Percentiles rank a stretch among this genome's conserved stretches.
phyloP scores from a whole-genome alignment of 2,888 invertebrate species.

The Megaustenia siamemsis region DNA sequence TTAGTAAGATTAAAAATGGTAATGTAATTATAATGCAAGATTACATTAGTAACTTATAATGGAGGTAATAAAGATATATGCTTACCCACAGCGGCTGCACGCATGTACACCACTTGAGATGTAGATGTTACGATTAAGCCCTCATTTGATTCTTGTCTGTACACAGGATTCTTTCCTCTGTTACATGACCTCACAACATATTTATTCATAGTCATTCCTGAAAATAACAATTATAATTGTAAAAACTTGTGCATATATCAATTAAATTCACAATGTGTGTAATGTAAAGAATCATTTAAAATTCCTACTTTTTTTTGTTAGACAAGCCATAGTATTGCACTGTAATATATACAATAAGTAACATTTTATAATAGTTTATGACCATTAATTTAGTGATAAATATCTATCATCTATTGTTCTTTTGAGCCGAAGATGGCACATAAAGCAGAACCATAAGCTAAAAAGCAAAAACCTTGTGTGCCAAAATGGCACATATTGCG shows the following conservation, averaged over 20 bases:
- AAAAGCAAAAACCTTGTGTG: too few relatives aligned
- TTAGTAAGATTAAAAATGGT: too few relatives aligned
- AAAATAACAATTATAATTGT: not conserved
- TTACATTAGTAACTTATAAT: too few relatives aligned
- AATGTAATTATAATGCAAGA: too few relatives aligned
- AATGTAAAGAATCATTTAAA: too few relatives aligned
- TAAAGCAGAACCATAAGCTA: too few relatives aligned
- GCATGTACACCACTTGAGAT: slow-evolving; percentile 9
- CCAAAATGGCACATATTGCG: too few relatives aligned
- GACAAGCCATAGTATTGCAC: not conserved
- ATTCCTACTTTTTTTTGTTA: not conserved
- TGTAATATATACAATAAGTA: not conserved
- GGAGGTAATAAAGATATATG: not conserved
- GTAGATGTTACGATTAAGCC: not conserved
- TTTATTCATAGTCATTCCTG: not conserved
- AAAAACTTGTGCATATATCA: too few relatives aligned
- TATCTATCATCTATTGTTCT: too few relatives aligned
- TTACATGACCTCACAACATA: slow-evolving; percentile 4
- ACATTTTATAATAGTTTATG: not conserved
- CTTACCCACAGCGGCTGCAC: slow-evolving; percentile 23
- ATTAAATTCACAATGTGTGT: too few relatives aligned
- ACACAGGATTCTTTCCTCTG: slow-evolving; percentile 32
- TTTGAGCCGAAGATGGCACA: too few relatives aligned
- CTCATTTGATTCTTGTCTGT: not conserved
- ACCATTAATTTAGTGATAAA: too few relatives aligned